A percentile compares a stretch with the other conserved stretches of the same genome.
These are phyloP conservation scores for Acleris emargana DNA, from an alignment of 2,888 invertebrate genomes.

Conservation along the genomic window DNA sequence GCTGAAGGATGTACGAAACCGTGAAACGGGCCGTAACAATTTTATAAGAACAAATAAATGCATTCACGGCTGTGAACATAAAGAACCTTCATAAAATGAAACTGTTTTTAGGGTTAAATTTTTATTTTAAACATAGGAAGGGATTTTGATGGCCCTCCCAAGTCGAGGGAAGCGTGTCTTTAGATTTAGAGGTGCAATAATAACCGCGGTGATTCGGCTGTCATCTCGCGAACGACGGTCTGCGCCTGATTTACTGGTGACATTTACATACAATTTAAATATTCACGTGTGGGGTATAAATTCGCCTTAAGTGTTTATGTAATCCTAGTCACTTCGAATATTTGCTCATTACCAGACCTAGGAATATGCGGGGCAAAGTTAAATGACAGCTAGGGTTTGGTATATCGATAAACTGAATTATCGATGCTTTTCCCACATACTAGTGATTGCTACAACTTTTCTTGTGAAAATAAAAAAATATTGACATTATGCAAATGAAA, in stretches of 20 bases:
- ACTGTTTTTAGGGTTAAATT: conserved; percentile 78
- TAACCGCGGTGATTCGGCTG: conserved; percentile 50
- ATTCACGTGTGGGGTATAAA: conserved; percentile 42
- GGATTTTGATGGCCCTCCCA: conserved; percentile 79
- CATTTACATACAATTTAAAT: conserved; percentile 52
- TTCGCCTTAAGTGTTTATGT: conserved; percentile 37
- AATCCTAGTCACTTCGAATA: not conserved
- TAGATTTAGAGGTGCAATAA: conserved; percentile 75
- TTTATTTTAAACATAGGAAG: conserved; percentile 83
- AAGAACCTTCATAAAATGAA: conserved; percentile 69
- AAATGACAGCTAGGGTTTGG: too few species aligned
- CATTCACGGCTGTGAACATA: conserved; percentile 61
- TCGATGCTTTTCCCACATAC: too few species aligned
- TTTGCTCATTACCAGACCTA: not conserved
- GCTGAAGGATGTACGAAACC: conserved; percentile 55
- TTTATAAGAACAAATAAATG: conserved; percentile 72
- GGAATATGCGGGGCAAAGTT: too few species aligned
- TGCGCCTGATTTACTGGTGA: conserved; percentile 55
- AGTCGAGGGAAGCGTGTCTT: conserved; percentile 68
- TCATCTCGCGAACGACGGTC: conserved; percentile 38
- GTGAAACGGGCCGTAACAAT: conserved; percentile 65
- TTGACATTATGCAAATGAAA: too few species aligned
- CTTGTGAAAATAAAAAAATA: too few species aligned
- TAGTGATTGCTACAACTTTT: too few species aligned
- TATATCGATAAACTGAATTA: too few species aligned